Percentiles rank a stretch among this genome's conserved stretches.
These are phyloP conservation scores for Thomomys bottae DNA, from an alignment of 2,113 vertebrate species.

Conservation along the genomic window DNA sequence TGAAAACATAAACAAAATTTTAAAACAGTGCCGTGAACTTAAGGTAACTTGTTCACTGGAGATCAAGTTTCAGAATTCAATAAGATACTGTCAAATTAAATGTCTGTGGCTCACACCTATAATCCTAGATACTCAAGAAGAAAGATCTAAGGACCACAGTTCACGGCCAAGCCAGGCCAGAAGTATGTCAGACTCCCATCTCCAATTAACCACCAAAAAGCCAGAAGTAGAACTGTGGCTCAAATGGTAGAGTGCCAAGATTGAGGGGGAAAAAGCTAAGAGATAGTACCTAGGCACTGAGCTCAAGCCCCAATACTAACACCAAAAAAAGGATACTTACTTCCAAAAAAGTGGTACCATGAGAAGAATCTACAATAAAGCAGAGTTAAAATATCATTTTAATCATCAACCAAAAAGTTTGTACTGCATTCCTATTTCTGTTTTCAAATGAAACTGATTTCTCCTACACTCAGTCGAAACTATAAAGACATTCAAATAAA, in stretches of 20 bases:
- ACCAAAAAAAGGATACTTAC: conserved; percentile 57
- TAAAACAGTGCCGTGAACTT: background rate
- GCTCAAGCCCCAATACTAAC: no score
- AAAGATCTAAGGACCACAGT: no score
- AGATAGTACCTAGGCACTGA: no score
- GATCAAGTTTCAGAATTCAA: background rate
- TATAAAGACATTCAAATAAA: background rate
- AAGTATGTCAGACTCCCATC: no score
- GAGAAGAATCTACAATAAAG: conserved; percentile 78
- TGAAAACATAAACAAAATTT: background rate
- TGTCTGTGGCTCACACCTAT: no score
- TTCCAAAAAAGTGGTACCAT: conserved; percentile 66
- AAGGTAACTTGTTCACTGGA: background rate
- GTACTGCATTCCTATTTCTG: background rate
- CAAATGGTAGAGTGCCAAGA: no score
- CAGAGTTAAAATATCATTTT: conserved; percentile 69
- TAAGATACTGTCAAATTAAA: conserved; percentile 44
- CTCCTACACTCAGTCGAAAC: background rate
- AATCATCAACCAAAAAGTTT: background rate
- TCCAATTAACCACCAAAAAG: no score
- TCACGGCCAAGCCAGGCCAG: no score
- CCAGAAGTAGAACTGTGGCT: no score
- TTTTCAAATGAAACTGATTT: background rate
- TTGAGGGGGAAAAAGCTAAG: no score
- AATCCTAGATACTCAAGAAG: no score